Evolutionary conservation across 2,113 vertebrate genomes (phyloP).

Genomic region (Arothron firmamentum): DNA sequence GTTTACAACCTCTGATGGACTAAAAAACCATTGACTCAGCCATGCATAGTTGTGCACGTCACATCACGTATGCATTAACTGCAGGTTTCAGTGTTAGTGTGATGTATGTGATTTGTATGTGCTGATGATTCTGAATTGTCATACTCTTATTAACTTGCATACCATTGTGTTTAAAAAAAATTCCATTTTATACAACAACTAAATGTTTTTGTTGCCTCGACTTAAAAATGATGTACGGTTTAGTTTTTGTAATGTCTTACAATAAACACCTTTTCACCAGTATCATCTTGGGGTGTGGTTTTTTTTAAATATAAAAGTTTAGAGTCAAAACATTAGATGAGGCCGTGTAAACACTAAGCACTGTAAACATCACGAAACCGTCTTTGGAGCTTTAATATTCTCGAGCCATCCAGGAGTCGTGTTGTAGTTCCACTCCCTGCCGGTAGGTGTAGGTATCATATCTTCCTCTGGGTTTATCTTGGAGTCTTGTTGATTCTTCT

Average conservation of each 20-base stretch:
- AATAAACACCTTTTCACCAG: conserved; percentile 66
- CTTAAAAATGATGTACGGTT: conserved; percentile 38
- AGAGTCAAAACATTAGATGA: not conserved
- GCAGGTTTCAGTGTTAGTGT: conserved; percentile 41
- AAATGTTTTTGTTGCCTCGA: conserved; percentile 31
- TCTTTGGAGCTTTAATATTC: no score
- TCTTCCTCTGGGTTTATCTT: not conserved
- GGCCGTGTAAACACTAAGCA: no score
- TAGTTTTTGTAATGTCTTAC: conserved; percentile 50
- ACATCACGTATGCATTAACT: conserved; percentile 30
- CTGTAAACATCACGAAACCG: no score
- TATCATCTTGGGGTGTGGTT: not conserved
- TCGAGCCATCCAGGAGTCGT: not conserved
- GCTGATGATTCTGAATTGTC: conserved; percentile 32
- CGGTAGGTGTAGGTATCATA: conserved; percentile 41
- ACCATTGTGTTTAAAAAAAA: conserved; percentile 21
- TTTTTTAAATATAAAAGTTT: not conserved
- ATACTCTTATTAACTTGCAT: conserved; percentile 41
- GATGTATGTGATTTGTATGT: conserved; percentile 27
- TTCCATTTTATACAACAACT: conserved; percentile 60
- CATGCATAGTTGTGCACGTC: conserved; percentile 20
- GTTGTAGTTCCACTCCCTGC: conserved; percentile 39
- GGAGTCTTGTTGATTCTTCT: not conserved
- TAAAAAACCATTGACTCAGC: conserved; percentile 15
- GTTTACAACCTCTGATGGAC: conserved; percentile 40